A percentile compares a stretch with the other conserved stretches of the same genome.
These are phyloP conservation scores for Smittia aterrima DNA, from an alignment of 2,888 invertebrate species.

Conservation along the genomic window DNA sequence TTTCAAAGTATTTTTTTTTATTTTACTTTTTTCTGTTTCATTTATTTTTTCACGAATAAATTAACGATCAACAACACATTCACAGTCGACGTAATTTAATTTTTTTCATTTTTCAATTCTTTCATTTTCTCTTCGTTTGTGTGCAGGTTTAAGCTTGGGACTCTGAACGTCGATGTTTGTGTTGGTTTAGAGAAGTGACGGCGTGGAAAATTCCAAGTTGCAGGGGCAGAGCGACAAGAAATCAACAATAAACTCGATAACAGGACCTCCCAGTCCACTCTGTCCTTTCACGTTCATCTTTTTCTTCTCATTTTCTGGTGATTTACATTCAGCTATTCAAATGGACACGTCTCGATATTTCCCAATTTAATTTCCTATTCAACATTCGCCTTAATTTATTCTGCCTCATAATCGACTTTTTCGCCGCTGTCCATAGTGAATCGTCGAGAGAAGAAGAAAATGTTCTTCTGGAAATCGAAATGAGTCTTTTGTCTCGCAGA, in stretches of 20 bases:
- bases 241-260: background rate
- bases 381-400: background rate
- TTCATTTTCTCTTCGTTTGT: conserved; percentile 8
- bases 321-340: conserved; percentile 15
- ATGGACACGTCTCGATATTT: conserved; percentile 17
- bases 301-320: background rate
- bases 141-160: background rate
- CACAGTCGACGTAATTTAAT: conserved; percentile 17
- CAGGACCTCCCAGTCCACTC: conserved; percentile 16
- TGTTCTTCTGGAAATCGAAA: background rate
- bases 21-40: conserved; percentile 39
- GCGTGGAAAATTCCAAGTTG: conserved; percentile 9
- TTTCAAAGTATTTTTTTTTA: conserved; percentile 27
- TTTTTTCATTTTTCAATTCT: conserved; percentile 22
- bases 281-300: background rate
- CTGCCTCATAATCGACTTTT: background rate
- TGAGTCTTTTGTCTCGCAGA: background rate
- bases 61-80: conserved; percentile 34
- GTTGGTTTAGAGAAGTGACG: conserved; percentile 6
- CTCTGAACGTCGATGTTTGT: conserved; percentile 4
- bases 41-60: conserved; percentile 39
- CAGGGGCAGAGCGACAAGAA: background rate
- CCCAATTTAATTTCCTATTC: background rate
- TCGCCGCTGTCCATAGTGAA: background rate
- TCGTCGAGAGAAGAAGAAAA: background rate